Conservation (phyloP, 2,113 vertebrate species). For the Notothenia rossii region DNA sequence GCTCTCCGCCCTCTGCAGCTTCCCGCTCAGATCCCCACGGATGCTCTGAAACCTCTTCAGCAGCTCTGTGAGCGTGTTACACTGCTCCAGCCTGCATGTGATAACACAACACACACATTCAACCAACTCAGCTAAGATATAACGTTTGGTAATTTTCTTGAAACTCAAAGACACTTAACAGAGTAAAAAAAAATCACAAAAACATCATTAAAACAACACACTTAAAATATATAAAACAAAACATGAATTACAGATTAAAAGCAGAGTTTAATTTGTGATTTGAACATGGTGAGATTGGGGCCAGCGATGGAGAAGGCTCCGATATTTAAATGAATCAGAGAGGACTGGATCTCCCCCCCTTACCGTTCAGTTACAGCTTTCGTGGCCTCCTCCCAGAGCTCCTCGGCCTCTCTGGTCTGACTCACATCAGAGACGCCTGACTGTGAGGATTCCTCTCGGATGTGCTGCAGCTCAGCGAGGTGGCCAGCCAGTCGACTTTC, state of each 20-base stretch:
- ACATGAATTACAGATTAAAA: too few species aligned
- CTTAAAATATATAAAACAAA: too few species aligned
- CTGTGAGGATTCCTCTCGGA: slow-evolving; percentile 74
- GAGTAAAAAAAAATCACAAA: too few species aligned
- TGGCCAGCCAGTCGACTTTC: slow-evolving; percentile 83
- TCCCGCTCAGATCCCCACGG: slow-evolving; percentile 81
- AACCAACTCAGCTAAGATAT: not conserved
- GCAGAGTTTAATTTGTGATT: too few species aligned
- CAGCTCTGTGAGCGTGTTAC: slow-evolving; percentile 85
- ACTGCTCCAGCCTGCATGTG: slow-evolving; percentile 86
- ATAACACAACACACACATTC: not conserved
- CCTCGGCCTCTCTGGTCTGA: slow-evolving; percentile 72
- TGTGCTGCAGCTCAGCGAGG: slow-evolving; percentile 81
- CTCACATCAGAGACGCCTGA: slow-evolving; percentile 62
- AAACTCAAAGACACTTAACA: too few species aligned
- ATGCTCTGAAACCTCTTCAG: slow-evolving; percentile 90
- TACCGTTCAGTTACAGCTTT: slow-evolving; percentile 86
- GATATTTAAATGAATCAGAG: not conserved
- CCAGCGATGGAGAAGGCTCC: too few species aligned
- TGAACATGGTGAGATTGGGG: too few species aligned
- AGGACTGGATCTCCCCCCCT: slow-evolving; percentile 21
- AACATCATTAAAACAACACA: too few species aligned
- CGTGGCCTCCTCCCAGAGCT: slow-evolving; percentile 86
- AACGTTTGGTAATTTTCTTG: too few species aligned
- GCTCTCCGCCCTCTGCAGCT: slow-evolving; percentile 89